Conservation (phyloP, 2,888 invertebrate genomes). For the Gryllus longicercus region DNA sequence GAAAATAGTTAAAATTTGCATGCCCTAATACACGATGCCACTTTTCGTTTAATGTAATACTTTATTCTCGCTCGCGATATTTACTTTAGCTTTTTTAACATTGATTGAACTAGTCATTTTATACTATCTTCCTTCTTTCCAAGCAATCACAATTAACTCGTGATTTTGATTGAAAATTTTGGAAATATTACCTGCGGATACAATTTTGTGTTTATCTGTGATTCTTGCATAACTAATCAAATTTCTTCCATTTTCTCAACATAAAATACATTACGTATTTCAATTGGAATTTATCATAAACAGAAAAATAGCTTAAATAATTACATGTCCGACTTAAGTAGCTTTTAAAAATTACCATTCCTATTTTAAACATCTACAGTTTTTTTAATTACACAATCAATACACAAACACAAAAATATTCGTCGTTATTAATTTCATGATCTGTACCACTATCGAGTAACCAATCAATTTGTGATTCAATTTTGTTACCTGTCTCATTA, state of each 20-base stretch:
- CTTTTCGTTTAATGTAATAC: too few species aligned
- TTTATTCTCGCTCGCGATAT: too few species aligned
- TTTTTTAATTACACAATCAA: not conserved
- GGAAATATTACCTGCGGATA: not conserved
- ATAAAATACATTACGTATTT: not conserved
- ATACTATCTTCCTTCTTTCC: not conserved
- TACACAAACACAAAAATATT: not conserved
- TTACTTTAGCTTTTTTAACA: too few species aligned
- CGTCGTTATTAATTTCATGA: not conserved
- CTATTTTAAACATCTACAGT: not conserved
- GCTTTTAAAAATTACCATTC: not conserved
- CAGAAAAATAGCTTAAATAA: not conserved
- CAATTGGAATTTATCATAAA: not conserved
- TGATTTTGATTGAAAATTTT: not conserved
- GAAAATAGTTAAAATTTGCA: not conserved
- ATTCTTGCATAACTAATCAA: not conserved
- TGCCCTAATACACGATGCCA: too few species aligned
- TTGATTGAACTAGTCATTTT: not conserved
- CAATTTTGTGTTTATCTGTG: not conserved
- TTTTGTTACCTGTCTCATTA: too few species aligned
- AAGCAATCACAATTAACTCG: not conserved
- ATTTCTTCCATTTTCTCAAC: not conserved
- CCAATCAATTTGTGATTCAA: too few species aligned
- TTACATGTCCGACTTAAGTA: not conserved
- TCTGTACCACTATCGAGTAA: not conserved